phyloP scores from a whole-genome alignment of 2,113 vertebrate genomes.

The Nyctibius bracteatus region DNA sequence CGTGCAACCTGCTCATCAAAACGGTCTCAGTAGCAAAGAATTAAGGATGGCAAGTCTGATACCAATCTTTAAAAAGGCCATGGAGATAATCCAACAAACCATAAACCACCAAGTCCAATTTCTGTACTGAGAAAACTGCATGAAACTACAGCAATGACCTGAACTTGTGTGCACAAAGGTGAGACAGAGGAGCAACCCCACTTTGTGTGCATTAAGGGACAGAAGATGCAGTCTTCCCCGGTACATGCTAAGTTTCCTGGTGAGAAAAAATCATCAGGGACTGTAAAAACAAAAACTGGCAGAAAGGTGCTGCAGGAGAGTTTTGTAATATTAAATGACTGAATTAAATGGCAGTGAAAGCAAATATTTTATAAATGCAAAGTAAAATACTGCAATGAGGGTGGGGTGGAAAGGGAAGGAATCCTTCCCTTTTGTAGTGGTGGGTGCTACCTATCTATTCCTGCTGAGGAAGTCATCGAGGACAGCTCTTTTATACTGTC shows the following conservation, averaged over 20 bases:
- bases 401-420: not conserved
- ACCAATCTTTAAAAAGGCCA: not conserved
- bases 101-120: not conserved
- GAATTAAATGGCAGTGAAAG: not conserved
- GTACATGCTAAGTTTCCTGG: not conserved
- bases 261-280: not conserved
- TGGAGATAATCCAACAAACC: not conserved
- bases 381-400: not conserved
- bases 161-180: not conserved
- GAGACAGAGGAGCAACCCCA: not conserved
- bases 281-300: not conserved
- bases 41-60: not conserved
- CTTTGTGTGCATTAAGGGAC: accelerated
- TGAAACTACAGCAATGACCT: not conserved
- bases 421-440: not conserved
- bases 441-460: not conserved
- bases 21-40: not conserved
- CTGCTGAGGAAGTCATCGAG: not conserved
- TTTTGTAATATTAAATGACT: not conserved
- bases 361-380: not conserved
- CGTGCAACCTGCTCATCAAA: not conserved
- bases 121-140: not conserved
- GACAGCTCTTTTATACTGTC: not conserved
- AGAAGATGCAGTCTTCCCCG: not conserved
- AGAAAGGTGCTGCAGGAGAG: not conserved